Base-by-base conservation (phyloP, 2,113 vertebrate genomes). In the Toxotes chatareus region DNA sequence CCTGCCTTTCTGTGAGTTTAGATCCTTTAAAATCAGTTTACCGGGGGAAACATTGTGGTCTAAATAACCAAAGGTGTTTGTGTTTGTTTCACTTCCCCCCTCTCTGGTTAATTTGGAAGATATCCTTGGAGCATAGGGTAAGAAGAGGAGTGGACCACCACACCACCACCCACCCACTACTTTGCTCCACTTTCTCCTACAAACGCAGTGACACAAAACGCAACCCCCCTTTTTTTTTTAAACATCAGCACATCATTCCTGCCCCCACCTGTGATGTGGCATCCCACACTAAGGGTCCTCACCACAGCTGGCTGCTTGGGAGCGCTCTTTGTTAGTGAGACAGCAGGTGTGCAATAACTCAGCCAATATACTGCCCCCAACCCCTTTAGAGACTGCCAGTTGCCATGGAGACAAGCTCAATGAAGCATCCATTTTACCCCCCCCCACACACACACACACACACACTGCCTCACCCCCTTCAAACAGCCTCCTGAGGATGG, bases 351-450 rank as follows among this genome's bases (percentile, higher is more conserved):
- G 93, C 87, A 77, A 81, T 85, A 81, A 86, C 81, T 81, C 82
- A 83, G 86, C 90, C 89, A 90, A 88, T 76, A 84, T 68, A 69
- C 88, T 82, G 76, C 81, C 84, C 91, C 89, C 85, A 80, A 75
- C 88, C 90, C 87, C 65, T 80, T 86, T 71, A 69, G 72, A 89
- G 90, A 91, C 90, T 62, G 89, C 87, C 91, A 85, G 93, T 95
- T 92, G 86, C 93, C 92, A 94, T 94, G 92, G 93, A 88, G 86
- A 95, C 92, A 65, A 72, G 84, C 90, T 93, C 88, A 90, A 83
- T 88, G 90, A 88, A 86, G 82, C 91, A 91, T 91, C 86, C 83
- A 83, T 82, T 86, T 74, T 69, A 83, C 72, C 71, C 84, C 76
- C 72, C 47, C 36, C 36, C 36, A 1, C 27, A 27, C 27, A 27